Evolutionary conservation across 2,113 vertebrate species (phyloP).

Genomic region (Tragelaphus imberbis): DNA sequence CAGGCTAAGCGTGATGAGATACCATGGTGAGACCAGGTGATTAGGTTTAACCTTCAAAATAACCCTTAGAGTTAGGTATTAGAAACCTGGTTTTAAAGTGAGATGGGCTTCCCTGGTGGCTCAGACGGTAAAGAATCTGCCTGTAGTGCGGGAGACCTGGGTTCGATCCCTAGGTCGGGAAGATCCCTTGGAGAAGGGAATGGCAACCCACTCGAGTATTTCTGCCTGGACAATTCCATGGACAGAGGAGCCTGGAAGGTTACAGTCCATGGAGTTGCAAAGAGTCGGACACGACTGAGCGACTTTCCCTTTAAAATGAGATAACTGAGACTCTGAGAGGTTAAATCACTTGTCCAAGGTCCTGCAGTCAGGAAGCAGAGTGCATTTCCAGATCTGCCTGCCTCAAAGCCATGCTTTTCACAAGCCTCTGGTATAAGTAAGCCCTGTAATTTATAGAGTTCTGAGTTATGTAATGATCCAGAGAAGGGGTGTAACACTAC

Average conservation of each 20-base stretch:
- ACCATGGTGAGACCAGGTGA: neutral
- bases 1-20: neutral
- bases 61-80: neutral
- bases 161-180: neutral
- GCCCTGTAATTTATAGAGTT: neutral
- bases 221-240: neutral
- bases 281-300: neutral
- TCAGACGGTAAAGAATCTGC: neutral
- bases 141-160: neutral
- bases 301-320: neutral
- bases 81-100: neutral
- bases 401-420: neutral
- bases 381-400: neutral
- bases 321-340: neutral
- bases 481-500: neutral
- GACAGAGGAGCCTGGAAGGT: neutral
- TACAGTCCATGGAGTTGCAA: neutral
- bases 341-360: neutral
- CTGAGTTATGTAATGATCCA: neutral
- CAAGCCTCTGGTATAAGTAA: neutral
- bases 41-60: neutral
- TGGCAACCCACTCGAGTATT: neutral
- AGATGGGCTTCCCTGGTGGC: neutral
- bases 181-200: neutral
- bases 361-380: neutral